These are phyloP conservation scores for Helicoverpa assulta DNA, from an alignment of 2,888 invertebrate species.

Conservation along the genomic window DNA sequence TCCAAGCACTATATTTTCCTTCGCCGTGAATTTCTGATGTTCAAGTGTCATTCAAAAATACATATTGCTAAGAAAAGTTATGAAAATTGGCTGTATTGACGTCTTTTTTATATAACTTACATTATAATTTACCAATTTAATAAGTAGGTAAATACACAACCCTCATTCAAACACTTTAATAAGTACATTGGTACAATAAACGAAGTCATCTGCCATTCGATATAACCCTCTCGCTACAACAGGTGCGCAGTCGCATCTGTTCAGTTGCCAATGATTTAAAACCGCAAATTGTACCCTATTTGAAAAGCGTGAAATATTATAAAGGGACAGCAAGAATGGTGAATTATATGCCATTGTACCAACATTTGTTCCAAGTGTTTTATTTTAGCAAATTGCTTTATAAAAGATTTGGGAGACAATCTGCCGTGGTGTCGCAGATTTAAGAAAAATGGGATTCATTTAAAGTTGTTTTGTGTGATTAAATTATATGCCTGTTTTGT, in stretches of 20 bases:
- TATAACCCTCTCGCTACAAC: conserved; percentile 56
- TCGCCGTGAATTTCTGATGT: too few relatives aligned
- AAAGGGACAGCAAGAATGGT: conserved; percentile 37
- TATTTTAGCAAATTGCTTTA: conserved; percentile 38
- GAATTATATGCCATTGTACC: conserved; percentile 41
- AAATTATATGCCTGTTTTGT: background rate
- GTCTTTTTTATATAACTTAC: background rate
- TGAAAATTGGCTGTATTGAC: too few relatives aligned
- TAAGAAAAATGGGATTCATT: background rate
- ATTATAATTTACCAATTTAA: background rate
- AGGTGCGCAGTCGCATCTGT: conserved; percentile 78
- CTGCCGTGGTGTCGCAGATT: conserved; percentile 16
- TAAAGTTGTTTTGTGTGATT: conserved; percentile 5
- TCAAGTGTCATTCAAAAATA: too few relatives aligned
- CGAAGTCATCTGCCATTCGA: conserved; percentile 28
- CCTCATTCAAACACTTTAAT: background rate
- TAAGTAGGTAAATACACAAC: background rate
- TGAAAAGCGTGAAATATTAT: conserved; percentile 68
- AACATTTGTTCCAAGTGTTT: conserved; percentile 28
- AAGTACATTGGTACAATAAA: conserved; percentile 18
- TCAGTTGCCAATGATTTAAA: conserved; percentile 73
- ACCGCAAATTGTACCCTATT: conserved; percentile 78
- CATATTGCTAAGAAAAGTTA: too few relatives aligned
- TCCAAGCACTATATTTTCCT: too few relatives aligned
- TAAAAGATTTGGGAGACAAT: conserved; percentile 28